Evolutionary conservation across 1,140 invertebrate species (phyloP).

Genomic region (Aricia agestis): DNA sequence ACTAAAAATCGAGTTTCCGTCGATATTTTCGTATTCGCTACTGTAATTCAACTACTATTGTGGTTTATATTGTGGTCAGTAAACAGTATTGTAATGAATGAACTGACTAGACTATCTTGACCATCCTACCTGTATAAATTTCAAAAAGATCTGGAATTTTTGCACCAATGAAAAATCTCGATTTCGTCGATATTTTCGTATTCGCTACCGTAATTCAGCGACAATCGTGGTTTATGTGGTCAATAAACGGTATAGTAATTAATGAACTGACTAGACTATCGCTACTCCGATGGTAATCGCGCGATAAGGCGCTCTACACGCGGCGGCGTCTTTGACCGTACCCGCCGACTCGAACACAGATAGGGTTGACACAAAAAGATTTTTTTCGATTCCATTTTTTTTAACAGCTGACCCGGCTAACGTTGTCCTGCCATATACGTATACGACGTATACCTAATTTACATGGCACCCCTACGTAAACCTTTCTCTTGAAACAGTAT

Average conservation of each 20-base stretch:
- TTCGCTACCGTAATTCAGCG: neutral
- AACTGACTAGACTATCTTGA: conserved; percentile 14
- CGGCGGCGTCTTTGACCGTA: conserved; percentile 40
- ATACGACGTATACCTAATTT: no score
- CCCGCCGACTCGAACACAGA: conserved; percentile 42
- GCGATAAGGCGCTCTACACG: conserved; percentile 45
- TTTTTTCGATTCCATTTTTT: neutral
- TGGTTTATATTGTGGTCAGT: conserved; percentile 3
- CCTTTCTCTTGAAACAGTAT: no score
- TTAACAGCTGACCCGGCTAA: no score
- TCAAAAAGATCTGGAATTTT: neutral
- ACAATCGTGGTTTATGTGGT: conserved; percentile 2
- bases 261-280: conserved; percentile 15
- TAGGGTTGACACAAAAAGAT: conserved; percentile 39
- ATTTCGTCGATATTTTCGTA: neutral
- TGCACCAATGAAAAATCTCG: neutral
- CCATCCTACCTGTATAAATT: no score
- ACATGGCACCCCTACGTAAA: no score
- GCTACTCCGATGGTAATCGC: conserved; percentile 41
- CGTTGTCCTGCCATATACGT: no score
- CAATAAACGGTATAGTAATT: conserved; percentile 4
- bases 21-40: conserved; percentile 1
- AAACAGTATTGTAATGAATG: neutral
- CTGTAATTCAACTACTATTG: neutral
- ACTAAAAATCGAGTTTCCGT: neutral